phyloP scores from a whole-genome alignment of 2,888 invertebrate species.

The Cremastinae sp. region DNA sequence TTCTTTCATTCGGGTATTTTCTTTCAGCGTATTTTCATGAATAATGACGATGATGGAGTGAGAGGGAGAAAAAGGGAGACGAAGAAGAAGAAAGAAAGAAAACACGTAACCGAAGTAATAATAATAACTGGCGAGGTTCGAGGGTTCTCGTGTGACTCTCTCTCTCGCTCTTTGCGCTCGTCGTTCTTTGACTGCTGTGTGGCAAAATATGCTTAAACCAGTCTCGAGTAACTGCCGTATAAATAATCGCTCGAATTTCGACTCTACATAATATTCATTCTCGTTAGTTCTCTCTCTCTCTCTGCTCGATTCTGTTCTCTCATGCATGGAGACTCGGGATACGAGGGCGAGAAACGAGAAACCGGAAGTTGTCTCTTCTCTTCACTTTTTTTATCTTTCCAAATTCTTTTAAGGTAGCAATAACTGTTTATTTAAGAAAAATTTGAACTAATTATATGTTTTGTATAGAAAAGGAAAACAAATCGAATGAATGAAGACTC shows the following conservation, averaged over 20 bases:
- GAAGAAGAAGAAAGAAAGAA: constrained; percentile 25
- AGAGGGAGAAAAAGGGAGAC: constrained; percentile 15
- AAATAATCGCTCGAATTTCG: constrained; percentile 64
- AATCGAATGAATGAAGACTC: too few species aligned
- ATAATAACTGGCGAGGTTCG: constrained; percentile 29
- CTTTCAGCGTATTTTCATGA: background rate
- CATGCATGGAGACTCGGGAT: constrained; percentile 1
- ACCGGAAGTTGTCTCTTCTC: constrained; percentile 54
- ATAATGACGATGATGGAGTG: background rate
- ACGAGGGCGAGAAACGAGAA: constrained; percentile 51
- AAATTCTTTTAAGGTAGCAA: constrained; percentile 28
- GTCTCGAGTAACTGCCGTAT: constrained; percentile 55
- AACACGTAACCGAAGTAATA: constrained; percentile 20
- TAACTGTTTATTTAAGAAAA: too few species aligned
- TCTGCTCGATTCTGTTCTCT: background rate
- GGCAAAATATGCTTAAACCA: constrained; percentile 46
- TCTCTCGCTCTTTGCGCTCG: background rate
- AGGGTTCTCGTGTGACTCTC: constrained; percentile 40
- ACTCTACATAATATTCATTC: constrained; percentile 44
- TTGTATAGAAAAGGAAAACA: too few species aligned
- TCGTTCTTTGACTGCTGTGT: background rate
- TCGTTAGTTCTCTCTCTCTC: constrained; percentile 3
- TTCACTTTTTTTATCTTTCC: constrained; percentile 23
- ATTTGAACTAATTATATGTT: too few species aligned
- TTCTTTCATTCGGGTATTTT: background rate